Conservation (phyloP, 2,888 invertebrate genomes). For the Drosophila koepferae region DNA sequence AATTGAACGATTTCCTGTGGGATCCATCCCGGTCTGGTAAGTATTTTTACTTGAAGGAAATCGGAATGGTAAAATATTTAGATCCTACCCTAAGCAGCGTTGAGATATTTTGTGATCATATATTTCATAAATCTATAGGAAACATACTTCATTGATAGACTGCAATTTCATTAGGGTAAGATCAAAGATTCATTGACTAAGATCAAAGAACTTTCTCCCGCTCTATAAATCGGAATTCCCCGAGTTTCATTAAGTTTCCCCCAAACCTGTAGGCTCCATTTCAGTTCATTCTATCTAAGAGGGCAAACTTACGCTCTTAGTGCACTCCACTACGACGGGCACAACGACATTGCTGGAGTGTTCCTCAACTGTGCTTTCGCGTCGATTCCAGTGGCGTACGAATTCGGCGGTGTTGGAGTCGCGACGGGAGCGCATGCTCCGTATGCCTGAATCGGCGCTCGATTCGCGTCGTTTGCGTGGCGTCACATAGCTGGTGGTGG, state of each 20-base stretch:
- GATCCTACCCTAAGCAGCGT: not conserved
- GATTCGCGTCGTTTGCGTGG: conserved; percentile 93
- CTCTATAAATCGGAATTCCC: too few relatives aligned
- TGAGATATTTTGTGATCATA: not conserved
- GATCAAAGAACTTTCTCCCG: too few relatives aligned
- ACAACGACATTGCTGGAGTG: conserved; percentile 65
- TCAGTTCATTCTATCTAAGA: too few relatives aligned
- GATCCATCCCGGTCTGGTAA: too few relatives aligned
- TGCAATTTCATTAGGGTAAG: too few relatives aligned
- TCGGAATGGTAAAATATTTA: too few relatives aligned
- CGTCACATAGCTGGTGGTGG: conserved; percentile 83
- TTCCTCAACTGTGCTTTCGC: conserved; percentile 87
- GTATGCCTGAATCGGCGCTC: conserved; percentile 94
- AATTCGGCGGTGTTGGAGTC: conserved; percentile 92
- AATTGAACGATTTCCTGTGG: too few relatives aligned
- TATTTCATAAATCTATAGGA: not conserved
- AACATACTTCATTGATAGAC: too few relatives aligned
- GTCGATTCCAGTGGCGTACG: conserved; percentile 89
- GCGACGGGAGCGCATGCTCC: conserved; percentile 90
- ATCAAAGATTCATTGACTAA: too few relatives aligned
- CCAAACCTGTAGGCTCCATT: too few relatives aligned
- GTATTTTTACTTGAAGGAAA: too few relatives aligned
- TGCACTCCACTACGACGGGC: conserved; percentile 71
- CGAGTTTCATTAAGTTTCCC: too few relatives aligned
- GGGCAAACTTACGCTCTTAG: conserved; percentile 55